phyloP scores from a whole-genome alignment of 2,113 vertebrate genomes.

The Periophthalmus modestus region DNA sequence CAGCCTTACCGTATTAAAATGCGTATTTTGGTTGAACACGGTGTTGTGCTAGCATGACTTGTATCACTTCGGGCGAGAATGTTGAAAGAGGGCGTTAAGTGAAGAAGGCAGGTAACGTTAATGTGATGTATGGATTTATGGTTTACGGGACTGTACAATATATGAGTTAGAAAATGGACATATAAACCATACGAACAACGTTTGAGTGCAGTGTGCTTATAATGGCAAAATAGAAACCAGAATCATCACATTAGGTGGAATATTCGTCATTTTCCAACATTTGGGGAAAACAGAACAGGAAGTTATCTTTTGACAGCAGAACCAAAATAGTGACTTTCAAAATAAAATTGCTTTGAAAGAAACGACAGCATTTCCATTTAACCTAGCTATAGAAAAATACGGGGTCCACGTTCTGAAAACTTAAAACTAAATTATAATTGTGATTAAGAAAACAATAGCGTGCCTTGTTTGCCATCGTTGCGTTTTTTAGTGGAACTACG shows the following conservation, averaged over 20 bases:
- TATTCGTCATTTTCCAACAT: neutral
- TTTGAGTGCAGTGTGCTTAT: neutral
- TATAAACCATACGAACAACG: neutral
- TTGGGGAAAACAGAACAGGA: neutral
- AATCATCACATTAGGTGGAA: neutral
- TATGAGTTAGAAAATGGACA: neutral
- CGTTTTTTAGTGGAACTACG: neutral
- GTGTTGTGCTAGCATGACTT: conserved; percentile 1
- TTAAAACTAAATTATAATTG: too few species aligned
- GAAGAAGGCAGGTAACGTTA: neutral
- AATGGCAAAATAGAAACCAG: neutral
- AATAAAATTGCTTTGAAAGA: neutral
- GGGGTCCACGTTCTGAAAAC: neutral
- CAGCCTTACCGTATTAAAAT: conserved; percentile 36
- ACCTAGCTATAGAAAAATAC: neutral
- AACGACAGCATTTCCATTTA: too few species aligned
- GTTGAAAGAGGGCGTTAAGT: conserved; percentile 22
- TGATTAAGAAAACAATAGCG: neutral
- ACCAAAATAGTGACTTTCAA: neutral
- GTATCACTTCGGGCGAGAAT: conserved; percentile 17
- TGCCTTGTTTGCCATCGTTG: too few species aligned
- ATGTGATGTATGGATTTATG: conserved; percentile 17
- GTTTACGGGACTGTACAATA: neutral
- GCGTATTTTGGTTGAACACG: neutral
- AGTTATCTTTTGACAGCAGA: neutral